Percentiles rank a stretch among this genome's conserved stretches.
phyloP scores from a whole-genome alignment of 2,888 invertebrate genomes.

The Incurvaria masculella region DNA sequence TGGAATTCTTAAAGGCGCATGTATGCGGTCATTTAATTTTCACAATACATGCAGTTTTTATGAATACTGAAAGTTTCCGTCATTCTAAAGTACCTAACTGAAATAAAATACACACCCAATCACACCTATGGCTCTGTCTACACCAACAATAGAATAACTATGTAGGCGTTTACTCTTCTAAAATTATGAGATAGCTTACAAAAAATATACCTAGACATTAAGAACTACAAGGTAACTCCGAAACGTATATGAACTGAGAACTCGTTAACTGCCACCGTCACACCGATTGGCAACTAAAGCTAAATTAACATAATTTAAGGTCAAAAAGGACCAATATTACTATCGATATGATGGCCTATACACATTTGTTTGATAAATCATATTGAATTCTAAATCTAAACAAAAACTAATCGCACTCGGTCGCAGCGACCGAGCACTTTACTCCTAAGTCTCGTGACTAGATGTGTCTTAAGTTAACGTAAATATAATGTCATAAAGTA shows the following conservation, averaged over 20 bases:
- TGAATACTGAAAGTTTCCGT: no score
- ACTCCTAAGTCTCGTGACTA: conserved; percentile 56
- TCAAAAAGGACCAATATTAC: neutral
- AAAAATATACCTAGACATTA: neutral
- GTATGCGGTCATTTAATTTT: no score
- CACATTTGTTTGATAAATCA: neutral
- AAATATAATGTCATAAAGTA: conserved; percentile 48
- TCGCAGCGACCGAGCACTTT: neutral
- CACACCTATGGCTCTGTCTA: no score
- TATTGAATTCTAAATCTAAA: neutral
- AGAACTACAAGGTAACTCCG: neutral
- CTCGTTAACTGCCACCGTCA: neutral
- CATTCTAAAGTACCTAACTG: no score
- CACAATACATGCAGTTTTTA: no score
- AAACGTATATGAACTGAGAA: neutral
- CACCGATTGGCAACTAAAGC: neutral
- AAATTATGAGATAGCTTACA: neutral
- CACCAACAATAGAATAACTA: no score
- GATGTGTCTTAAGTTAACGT: conserved; percentile 52
- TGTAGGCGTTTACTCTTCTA: neutral
- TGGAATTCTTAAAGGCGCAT: no score
- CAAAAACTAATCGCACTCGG: neutral
- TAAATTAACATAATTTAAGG: neutral
- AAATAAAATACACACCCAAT: no score
- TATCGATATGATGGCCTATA: neutral